These are phyloP conservation scores for Bombus breviceps DNA, from an alignment of 1,140 invertebrate species.

Conservation along the genomic window DNA sequence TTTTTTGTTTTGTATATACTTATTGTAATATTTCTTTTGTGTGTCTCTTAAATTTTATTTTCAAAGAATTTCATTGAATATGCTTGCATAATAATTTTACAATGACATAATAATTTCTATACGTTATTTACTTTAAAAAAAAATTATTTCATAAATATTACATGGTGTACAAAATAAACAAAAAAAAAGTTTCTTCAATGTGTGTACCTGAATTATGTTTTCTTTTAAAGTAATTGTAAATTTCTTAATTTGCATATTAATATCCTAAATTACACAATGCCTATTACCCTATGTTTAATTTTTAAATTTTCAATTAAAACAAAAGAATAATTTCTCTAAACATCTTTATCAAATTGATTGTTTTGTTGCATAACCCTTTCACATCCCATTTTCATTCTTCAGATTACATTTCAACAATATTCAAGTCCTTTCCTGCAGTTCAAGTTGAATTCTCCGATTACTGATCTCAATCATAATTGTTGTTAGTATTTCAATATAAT, in stretches of 20 bases:
- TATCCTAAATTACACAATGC: neutral
- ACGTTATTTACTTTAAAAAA: constrained; percentile 6
- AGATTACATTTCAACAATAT: constrained; percentile 53
- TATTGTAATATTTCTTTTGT: constrained; percentile 39
- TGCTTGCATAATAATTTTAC: constrained; percentile 32
- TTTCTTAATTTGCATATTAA: neutral
- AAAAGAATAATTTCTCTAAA: neutral
- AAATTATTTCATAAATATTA: constrained; percentile 16
- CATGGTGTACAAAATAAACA: neutral
- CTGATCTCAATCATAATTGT: constrained; percentile 50
- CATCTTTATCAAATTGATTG: constrained; percentile 10
- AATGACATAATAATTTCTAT: neutral
- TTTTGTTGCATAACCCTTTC: constrained; percentile 23
- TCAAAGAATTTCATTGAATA: constrained; percentile 10
- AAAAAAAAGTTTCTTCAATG: neutral
- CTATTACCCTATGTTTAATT: neutral
- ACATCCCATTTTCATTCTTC: constrained; percentile 38
- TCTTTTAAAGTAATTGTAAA: constrained; percentile 8
- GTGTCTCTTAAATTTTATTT: constrained; percentile 19
- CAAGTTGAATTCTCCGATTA: constrained; percentile 40
- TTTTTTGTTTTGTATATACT: constrained; percentile 47
- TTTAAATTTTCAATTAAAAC: constrained; percentile 1
- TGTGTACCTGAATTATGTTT: constrained; percentile 30
- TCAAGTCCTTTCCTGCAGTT: constrained; percentile 52
- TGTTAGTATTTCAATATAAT: constrained; percentile 42